A percentile compares a stretch with the other conserved stretches of the same genome.
Evolutionary conservation across 2,797 vertebrate species (phyloP).

Genomic region (Myotis findleyi): DNA sequence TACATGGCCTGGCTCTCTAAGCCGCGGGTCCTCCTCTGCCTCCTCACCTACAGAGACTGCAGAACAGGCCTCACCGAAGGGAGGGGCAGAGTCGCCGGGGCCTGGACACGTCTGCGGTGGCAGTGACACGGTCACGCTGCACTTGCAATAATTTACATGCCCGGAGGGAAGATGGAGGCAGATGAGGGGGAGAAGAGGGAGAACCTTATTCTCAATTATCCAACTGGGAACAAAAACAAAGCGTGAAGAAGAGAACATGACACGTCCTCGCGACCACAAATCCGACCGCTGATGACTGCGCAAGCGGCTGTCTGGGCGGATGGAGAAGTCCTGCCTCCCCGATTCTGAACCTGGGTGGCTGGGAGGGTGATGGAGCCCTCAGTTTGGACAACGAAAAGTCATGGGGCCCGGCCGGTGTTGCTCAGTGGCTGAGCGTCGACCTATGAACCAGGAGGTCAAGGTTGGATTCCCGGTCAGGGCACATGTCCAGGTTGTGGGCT

Average conservation of each 20-base stretch:
- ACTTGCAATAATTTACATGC: no score
- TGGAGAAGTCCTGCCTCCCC: not conserved
- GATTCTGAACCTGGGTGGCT: not conserved
- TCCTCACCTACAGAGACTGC: no score
- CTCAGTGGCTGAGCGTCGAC: no score
- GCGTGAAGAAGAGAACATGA: not conserved
- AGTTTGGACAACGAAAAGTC: not conserved
- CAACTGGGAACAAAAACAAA: not conserved
- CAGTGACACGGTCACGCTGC: not conserved
- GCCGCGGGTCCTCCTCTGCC: not conserved
- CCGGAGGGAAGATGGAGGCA: not conserved
- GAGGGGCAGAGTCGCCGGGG: not conserved
- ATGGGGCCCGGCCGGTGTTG: not conserved
- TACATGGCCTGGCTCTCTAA: fast-evolving
- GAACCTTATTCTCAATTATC: not conserved
- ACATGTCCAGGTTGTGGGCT: no score
- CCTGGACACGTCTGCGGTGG: not conserved
- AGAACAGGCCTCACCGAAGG: not conserved
- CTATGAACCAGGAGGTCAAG: no score
- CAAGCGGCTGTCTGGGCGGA: not conserved
- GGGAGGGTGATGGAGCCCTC: not conserved
- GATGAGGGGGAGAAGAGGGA: not conserved
- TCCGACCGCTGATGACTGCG: no score
- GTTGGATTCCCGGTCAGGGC: no score
- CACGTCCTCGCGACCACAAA: not conserved